phyloP scores from a whole-genome alignment of 2,113 vertebrate genomes.

The Phoenicopterus ruber region DNA sequence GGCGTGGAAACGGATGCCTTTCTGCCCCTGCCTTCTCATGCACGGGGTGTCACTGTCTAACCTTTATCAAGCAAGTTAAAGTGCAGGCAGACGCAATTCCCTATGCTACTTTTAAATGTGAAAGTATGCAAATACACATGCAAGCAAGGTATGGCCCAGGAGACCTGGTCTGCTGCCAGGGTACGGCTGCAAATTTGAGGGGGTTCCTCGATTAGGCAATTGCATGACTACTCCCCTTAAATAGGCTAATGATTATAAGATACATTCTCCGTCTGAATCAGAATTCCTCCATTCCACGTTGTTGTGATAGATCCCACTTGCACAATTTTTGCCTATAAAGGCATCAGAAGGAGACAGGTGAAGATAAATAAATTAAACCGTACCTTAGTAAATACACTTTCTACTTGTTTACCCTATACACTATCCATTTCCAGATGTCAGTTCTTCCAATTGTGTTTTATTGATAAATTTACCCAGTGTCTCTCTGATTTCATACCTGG shows the following conservation, averaged over 20 bases:
- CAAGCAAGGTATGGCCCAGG: neutral
- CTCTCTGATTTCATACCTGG: neutral
- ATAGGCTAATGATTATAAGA: neutral
- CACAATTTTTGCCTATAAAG: neutral
- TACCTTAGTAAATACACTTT: neutral
- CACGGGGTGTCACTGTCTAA: neutral
- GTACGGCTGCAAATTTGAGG: neutral
- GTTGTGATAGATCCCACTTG: neutral
- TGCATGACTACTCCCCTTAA: neutral
- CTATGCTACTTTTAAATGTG: neutral
- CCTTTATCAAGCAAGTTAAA: neutral
- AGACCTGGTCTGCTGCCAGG: neutral
- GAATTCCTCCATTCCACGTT: neutral
- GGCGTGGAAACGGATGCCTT: neutral
- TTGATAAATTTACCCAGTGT: neutral
- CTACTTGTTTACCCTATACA: neutral
- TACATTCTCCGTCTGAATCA: neutral
- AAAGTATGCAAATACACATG: neutral
- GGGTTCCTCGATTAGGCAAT: neutral
- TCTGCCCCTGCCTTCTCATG: neutral
- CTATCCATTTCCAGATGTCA: neutral
- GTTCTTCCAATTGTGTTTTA: neutral
- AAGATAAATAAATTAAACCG: neutral
- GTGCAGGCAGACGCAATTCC: neutral
- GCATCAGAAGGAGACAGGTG: neutral